A percentile compares a stretch with the other conserved stretches of the same genome.
Evolutionary conservation across 2,888 invertebrate species (phyloP).

Genomic region (Gibbula magus): DNA sequence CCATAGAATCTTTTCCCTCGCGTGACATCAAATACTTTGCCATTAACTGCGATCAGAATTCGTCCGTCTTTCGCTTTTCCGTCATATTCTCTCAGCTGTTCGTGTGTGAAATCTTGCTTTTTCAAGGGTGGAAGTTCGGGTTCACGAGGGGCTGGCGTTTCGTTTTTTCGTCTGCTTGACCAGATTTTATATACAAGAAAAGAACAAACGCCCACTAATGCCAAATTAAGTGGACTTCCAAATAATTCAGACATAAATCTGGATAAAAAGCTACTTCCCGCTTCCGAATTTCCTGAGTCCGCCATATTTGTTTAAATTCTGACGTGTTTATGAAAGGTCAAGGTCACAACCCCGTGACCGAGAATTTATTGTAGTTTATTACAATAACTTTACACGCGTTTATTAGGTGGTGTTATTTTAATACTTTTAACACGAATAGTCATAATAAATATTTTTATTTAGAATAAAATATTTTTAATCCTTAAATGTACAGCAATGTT

Average conservation of each 20-base stretch:
- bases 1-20: constrained; percentile 92
- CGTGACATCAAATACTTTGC: constrained; percentile 95
- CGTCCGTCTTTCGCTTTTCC: constrained; percentile 88
- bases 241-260: constrained; percentile 78
- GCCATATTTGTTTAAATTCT: constrained; percentile 49
- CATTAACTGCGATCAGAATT: constrained; percentile 93
- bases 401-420: too few species aligned
- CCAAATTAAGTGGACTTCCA: constrained; percentile 84
- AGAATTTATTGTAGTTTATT: too few species aligned
- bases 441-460: too few species aligned
- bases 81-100: constrained; percentile 90
- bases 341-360: constrained; percentile 18
- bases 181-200: constrained; percentile 86
- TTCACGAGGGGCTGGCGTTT: constrained; percentile 72
- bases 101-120: constrained; percentile 89
- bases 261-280: constrained; percentile 48
- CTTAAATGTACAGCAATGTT: too few species aligned
- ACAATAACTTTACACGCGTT: too few species aligned
- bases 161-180: constrained; percentile 66
- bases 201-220: constrained; percentile 82
- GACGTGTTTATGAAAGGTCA: constrained; percentile 27
- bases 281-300: constrained; percentile 39
- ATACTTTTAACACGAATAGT: too few species aligned
- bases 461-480: too few species aligned
- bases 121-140: constrained; percentile 87